Evolutionary conservation across 1,140 invertebrate genomes (phyloP).

Genomic region (Brachionus rotundiformis): DNA sequence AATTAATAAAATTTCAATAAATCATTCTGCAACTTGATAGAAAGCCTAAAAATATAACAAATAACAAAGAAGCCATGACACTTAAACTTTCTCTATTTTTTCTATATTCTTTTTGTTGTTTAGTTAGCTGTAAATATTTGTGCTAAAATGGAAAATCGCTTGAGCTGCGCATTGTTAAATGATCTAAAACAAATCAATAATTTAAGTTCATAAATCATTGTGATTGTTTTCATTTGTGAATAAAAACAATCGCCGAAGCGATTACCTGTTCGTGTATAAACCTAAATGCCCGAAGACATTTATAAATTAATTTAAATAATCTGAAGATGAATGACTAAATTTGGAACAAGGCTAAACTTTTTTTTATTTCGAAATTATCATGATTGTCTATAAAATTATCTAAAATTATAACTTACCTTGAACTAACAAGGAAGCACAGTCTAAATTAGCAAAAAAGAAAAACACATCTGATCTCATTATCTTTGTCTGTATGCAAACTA

Average conservation of each 20-base stretch:
- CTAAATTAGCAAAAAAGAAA: not conserved
- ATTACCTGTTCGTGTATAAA: not conserved
- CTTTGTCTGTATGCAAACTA: not conserved
- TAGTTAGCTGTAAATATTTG: not conserved
- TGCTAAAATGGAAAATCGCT: not conserved
- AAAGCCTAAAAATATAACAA: not conserved
- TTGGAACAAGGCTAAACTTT: not conserved
- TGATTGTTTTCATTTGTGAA: not conserved
- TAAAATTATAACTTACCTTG: not conserved
- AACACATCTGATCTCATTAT: not conserved
- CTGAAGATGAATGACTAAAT: not conserved
- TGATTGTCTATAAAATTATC: too few species aligned
- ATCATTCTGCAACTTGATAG: slow-evolving; percentile 18
- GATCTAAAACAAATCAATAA: not conserved
- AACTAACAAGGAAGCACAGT: not conserved
- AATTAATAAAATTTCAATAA: slow-evolving; percentile 23
- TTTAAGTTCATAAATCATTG: not conserved
- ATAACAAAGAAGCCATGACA: slow-evolving; percentile 10
- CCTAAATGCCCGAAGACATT: not conserved
- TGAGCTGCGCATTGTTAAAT: not conserved
- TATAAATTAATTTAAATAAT: not conserved
- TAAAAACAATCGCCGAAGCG: not conserved
- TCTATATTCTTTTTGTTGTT: not conserved
- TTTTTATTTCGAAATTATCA: too few species aligned
- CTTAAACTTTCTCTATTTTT: not conserved